Evolutionary conservation across 2,113 vertebrate species (phyloP).

Genomic region (Amia ocellicauda): DNA sequence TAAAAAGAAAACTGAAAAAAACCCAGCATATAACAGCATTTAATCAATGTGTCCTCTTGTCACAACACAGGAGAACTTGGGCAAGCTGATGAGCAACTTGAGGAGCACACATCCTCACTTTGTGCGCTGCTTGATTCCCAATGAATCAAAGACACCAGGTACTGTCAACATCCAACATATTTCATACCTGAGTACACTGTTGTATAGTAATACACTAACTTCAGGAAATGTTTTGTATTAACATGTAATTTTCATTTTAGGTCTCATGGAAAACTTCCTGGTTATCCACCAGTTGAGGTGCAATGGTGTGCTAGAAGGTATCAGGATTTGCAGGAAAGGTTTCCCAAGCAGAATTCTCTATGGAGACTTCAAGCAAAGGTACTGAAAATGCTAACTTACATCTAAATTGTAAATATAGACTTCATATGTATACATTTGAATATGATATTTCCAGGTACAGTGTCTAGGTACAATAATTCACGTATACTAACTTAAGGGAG

Average conservation of each 20-base stretch:
- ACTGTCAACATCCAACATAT: slow-evolving; percentile 20
- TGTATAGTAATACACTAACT: neutral
- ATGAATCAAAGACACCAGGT: slow-evolving; percentile 94
- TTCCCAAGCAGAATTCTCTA: slow-evolving; percentile 88
- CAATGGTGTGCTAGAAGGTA: slow-evolving; percentile 83
- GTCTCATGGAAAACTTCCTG: slow-evolving; percentile 81
- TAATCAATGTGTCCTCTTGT: too few relatives aligned
- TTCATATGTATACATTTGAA: too few relatives aligned
- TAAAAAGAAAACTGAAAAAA: too few relatives aligned
- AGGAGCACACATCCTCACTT: slow-evolving; percentile 88
- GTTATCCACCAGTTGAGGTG: slow-evolving; percentile 85
- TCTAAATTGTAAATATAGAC: too few relatives aligned
- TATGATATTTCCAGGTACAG: too few relatives aligned
- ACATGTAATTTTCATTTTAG: slow-evolving; percentile 45
- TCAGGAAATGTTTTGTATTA: neutral
- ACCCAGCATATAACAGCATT: too few relatives aligned
- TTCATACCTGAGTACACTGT: neutral
- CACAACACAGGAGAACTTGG: slow-evolving; percentile 79
- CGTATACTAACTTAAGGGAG: too few relatives aligned
- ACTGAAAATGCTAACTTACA: neutral
- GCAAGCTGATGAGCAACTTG: slow-evolving; percentile 87
- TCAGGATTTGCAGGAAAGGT: slow-evolving; percentile 85
- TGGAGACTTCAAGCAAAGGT: slow-evolving; percentile 85
- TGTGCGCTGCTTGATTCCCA: slow-evolving; percentile 88
- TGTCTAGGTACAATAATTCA: too few relatives aligned